phyloP scores from a whole-genome alignment of 1,140 invertebrate genomes.

The Melanaphis sacchari region DNA sequence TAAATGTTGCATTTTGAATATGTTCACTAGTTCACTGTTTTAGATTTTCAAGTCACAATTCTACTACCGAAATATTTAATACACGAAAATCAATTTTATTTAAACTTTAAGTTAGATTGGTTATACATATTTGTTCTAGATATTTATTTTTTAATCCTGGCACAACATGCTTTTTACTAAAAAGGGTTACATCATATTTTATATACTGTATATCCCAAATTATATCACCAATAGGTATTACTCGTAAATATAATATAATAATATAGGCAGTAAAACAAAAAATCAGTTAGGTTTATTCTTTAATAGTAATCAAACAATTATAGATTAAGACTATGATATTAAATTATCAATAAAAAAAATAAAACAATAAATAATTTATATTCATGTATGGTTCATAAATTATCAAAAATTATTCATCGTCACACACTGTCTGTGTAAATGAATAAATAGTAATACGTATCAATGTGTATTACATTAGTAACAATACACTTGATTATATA shows the following conservation, averaged over 20 bases:
- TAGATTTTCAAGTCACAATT: background rate
- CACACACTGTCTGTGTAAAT: background rate
- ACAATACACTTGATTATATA: background rate
- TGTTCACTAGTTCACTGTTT: background rate
- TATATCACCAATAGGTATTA: background rate
- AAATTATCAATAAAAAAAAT: background rate
- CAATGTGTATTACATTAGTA: background rate
- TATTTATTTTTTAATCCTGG: background rate
- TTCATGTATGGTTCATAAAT: background rate
- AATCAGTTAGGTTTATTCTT: background rate
- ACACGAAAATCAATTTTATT: background rate
- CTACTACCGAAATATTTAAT: background rate
- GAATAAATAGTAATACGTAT: background rate
- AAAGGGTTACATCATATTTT: background rate
- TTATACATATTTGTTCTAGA: background rate
- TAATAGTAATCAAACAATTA: background rate
- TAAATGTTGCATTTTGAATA: background rate
- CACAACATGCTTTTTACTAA: background rate
- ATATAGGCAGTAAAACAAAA: background rate
- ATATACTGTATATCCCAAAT: background rate
- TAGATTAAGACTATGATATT: background rate
- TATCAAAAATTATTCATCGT: background rate
- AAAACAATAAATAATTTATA: background rate
- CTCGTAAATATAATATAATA: background rate
- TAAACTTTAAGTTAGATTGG: background rate